Evolutionary conservation across 2,113 vertebrate genomes (phyloP).

Genomic region (Micronycteris hirsuta): DNA sequence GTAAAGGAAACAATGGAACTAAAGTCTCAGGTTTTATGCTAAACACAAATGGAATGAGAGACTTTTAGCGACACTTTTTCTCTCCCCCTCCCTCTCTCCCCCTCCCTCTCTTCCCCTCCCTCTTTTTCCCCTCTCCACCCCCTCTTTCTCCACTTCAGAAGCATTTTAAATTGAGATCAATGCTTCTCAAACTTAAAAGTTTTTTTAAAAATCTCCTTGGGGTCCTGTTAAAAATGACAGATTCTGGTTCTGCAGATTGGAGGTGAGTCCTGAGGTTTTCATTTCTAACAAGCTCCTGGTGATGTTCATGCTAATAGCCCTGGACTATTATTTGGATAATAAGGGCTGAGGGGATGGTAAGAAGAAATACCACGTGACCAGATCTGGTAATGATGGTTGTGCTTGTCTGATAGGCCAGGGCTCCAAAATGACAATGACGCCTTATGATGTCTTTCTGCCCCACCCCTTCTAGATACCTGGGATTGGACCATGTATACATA

Average conservation of each 20-base stretch:
- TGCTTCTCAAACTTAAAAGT: not conserved
- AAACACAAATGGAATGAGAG: not conserved
- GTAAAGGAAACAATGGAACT: constrained; percentile 44
- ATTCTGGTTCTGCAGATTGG: not conserved
- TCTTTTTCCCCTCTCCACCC: not conserved
- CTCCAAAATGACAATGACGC: not conserved
- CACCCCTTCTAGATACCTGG: not conserved
- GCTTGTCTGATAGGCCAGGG: too few species aligned
- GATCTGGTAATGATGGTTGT: too few species aligned
- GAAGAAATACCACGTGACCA: not conserved
- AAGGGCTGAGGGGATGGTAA: too few species aligned
- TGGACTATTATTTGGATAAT: not conserved
- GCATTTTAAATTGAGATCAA: not conserved
- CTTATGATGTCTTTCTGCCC: not conserved
- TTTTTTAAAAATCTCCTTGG: not conserved
- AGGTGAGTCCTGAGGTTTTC: not conserved
- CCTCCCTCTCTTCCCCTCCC: not conserved
- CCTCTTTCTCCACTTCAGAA: not conserved
- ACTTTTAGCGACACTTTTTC: not conserved
- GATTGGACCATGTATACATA: not conserved
- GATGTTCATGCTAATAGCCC: not conserved
- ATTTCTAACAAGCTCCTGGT: not conserved
- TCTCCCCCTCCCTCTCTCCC: not conserved
- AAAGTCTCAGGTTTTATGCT: not conserved
- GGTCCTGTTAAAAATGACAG: not conserved